Evolutionary conservation across 2,797 vertebrate species (phyloP).

Genomic region (Allobates femoralis): DNA sequence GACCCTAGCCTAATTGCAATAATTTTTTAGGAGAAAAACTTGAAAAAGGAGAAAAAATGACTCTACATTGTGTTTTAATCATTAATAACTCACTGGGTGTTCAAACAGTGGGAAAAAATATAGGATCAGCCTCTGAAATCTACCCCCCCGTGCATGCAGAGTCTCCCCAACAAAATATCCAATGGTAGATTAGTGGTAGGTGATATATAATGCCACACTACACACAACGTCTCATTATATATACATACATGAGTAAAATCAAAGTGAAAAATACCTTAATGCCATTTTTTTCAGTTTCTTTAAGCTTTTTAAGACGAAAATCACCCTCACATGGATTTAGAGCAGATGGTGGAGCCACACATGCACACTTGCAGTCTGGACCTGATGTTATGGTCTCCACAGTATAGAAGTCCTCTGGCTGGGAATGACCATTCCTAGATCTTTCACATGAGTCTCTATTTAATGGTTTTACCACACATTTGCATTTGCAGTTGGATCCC

Average conservation of each 20-base stretch:
- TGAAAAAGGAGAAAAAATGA: no score
- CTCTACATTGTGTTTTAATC: no score
- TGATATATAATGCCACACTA: no score
- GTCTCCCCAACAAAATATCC: no score
- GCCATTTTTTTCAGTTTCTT: conserved; percentile 82
- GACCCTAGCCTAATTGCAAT: no score
- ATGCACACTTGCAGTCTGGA: conserved; percentile 90
- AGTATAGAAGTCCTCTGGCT: conserved; percentile 85
- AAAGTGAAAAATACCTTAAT: conserved; percentile 83
- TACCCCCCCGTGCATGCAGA: no score
- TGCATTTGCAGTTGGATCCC: conserved; percentile 94
- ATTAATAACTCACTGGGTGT: no score
- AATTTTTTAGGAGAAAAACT: no score
- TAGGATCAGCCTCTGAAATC: no score
- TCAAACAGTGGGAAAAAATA: no score
- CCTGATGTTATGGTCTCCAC: conserved; percentile 94
- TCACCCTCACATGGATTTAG: conserved; percentile 92
- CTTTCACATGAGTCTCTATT: conserved; percentile 86
- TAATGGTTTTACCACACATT: conserved; percentile 93
- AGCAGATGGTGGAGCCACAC: conserved; percentile 88
- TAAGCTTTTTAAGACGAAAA: conserved; percentile 86
- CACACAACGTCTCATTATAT: no score
- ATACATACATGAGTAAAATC: neutral
- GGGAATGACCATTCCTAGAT: conserved; percentile 79
- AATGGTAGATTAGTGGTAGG: no score